Evolutionary conservation across 2,113 vertebrate species (phyloP).

Genomic region (Balaenoptera acutorostrata): DNA sequence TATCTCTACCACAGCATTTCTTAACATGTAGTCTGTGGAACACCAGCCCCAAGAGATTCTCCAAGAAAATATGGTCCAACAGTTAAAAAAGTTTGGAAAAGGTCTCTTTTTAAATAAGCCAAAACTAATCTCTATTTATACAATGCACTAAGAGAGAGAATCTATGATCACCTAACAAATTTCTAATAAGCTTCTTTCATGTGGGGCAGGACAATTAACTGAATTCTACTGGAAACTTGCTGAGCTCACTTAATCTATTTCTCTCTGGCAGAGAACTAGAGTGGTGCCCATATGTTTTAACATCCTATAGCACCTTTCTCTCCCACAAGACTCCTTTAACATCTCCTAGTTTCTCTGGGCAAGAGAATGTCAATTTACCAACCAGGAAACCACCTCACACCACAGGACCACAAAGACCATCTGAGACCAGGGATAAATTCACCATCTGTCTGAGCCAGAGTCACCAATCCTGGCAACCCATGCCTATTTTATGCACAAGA

Average conservation of each 20-base stretch:
- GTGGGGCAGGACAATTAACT: background rate
- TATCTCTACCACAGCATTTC: background rate
- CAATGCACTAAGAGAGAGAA: background rate
- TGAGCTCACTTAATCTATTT: background rate
- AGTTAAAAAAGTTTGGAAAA: background rate
- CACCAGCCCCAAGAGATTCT: background rate
- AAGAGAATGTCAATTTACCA: background rate
- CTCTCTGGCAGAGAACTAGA: background rate
- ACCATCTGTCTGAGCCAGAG: background rate
- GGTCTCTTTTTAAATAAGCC: background rate
- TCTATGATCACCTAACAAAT: background rate
- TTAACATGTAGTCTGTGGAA: background rate
- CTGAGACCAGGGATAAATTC: background rate
- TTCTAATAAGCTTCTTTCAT: background rate
- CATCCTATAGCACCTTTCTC: background rate
- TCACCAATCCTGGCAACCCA: background rate
- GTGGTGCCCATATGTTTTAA: background rate
- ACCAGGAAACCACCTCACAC: background rate
- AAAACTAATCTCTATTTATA: background rate
- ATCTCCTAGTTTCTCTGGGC: background rate
- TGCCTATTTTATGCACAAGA: background rate
- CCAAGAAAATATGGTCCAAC: background rate
- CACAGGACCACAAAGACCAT: background rate
- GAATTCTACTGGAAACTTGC: conserved; percentile 8
- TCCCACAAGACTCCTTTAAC: background rate